phyloP scores from a whole-genome alignment of 2,888 invertebrate species.

The Griposia aprilina region DNA sequence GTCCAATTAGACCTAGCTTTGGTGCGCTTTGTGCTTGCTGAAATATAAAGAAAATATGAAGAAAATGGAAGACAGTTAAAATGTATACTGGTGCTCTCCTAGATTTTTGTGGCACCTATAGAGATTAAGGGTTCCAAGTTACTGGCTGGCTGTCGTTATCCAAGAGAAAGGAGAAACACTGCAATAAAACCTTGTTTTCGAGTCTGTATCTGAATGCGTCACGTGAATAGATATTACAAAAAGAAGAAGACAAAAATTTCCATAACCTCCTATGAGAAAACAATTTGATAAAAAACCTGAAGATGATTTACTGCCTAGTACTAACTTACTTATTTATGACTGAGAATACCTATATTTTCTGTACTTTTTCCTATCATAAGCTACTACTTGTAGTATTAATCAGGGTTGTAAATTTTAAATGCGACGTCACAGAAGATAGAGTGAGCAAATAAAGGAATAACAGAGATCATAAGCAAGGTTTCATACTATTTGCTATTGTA shows the following conservation, averaged over 20 bases:
- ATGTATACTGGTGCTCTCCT: not conserved
- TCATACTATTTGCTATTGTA: constrained; percentile 68
- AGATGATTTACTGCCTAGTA: constrained; percentile 42
- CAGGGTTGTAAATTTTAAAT: constrained; percentile 80
- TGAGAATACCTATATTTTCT: constrained; percentile 33
- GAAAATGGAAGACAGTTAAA: not conserved
- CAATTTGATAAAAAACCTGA: constrained; percentile 33
- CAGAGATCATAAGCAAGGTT: constrained; percentile 71
- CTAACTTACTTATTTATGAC: constrained; percentile 50
- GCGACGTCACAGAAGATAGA: constrained; percentile 76
- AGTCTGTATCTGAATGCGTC: not conserved
- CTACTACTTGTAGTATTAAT: constrained; percentile 65
- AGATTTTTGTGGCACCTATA: not conserved
- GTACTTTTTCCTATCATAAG: constrained; percentile 56
- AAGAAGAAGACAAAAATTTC: not conserved
- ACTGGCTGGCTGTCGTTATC: not conserved
- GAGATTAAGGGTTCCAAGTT: too few species aligned
- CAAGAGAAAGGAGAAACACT: not conserved
- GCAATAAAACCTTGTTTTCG: not conserved
- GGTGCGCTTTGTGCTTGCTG: constrained; percentile 92
- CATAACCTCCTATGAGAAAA: constrained; percentile 6
- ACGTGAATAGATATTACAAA: not conserved
- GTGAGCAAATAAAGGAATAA: constrained; percentile 70
- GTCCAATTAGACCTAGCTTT: constrained; percentile 87
- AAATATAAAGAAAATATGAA: constrained; percentile 43